Evolutionary conservation across 2,113 vertebrate species (phyloP).

Genomic region (Paracyprichromis sp.): DNA sequence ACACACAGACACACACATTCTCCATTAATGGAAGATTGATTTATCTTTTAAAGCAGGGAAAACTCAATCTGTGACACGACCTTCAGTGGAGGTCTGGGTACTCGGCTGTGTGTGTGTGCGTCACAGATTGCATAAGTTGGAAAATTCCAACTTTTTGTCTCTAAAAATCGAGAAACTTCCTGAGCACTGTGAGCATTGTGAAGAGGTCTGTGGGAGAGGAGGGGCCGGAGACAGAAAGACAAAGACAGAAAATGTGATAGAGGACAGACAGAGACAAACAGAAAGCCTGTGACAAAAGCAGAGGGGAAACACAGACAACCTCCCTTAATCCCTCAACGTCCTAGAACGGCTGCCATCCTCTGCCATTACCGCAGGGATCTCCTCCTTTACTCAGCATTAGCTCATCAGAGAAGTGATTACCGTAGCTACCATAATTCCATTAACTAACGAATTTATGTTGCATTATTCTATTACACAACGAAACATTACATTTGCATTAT

Average conservation of each 20-base stretch:
- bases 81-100: constrained; percentile 5
- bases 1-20: background rate
- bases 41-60: constrained; percentile 54
- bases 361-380: constrained; percentile 26
- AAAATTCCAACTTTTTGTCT: background rate
- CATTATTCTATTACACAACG: constrained; percentile 58
- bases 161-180: background rate
- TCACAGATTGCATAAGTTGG: background rate
- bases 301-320: constrained; percentile 8
- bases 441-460: constrained; percentile 51
- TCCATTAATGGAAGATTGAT: constrained; percentile 56
- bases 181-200: background rate
- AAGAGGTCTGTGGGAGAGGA: background rate
- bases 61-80: constrained; percentile 50
- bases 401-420: constrained; percentile 48
- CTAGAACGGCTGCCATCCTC: background rate
- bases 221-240: background rate
- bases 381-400: constrained; percentile 40
- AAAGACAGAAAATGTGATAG: background rate
- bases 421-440: constrained; percentile 49
- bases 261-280: constrained; percentile 13
- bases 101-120: background rate
- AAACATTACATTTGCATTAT: constrained; percentile 66
- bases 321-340: background rate
- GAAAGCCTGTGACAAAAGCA: background rate